Percentiles rank a stretch among this genome's conserved stretches.
These are phyloP conservation scores for Drosophila setifemur DNA, from an alignment of 1,140 invertebrate genomes.

Conservation along the genomic window DNA sequence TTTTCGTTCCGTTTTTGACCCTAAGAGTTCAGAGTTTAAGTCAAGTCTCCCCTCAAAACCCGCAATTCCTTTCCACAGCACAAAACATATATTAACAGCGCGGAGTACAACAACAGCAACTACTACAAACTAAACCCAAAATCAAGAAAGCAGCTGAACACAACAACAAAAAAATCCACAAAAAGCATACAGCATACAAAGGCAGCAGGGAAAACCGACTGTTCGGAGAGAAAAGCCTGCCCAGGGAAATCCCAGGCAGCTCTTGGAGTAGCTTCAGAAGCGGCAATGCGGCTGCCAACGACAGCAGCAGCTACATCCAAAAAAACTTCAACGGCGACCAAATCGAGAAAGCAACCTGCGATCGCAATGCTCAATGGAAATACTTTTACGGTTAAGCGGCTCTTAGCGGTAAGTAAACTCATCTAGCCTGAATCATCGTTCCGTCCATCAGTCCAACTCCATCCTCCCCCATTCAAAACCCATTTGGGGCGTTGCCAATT, in stretches of 20 bases:
- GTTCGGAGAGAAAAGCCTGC: conserved; percentile 32
- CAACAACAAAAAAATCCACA: background rate
- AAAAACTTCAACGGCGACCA: conserved; percentile 15
- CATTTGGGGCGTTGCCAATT: conserved; percentile 74
- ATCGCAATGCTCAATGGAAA: conserved; percentile 57
- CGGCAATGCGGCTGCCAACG: conserved; percentile 37
- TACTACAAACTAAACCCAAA: background rate
- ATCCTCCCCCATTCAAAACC: conserved; percentile 13
- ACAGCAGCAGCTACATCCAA: conserved; percentile 37
- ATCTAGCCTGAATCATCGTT: conserved; percentile 6
- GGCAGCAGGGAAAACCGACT: conserved; percentile 31
- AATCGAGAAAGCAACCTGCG: conserved; percentile 74
- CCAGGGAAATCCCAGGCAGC: conserved; percentile 34
- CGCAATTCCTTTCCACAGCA: conserved; percentile 37
- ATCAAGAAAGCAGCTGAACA: background rate
- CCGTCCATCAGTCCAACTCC: conserved; percentile 3
- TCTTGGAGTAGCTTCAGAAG: conserved; percentile 44
- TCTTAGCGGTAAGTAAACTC: conserved; percentile 75
- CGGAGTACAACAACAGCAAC: conserved; percentile 33
- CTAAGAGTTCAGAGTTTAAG: conserved; percentile 44
- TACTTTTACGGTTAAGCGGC: conserved; percentile 78
- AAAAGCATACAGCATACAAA: conserved; percentile 31
- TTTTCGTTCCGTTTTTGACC: conserved; percentile 55
- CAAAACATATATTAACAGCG: conserved; percentile 42
- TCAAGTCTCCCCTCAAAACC: conserved; percentile 25